Percentiles rank a stretch among this genome's conserved stretches.
Conservation (phyloP, 2,888 invertebrate species). For the Metellina segmentata region DNA sequence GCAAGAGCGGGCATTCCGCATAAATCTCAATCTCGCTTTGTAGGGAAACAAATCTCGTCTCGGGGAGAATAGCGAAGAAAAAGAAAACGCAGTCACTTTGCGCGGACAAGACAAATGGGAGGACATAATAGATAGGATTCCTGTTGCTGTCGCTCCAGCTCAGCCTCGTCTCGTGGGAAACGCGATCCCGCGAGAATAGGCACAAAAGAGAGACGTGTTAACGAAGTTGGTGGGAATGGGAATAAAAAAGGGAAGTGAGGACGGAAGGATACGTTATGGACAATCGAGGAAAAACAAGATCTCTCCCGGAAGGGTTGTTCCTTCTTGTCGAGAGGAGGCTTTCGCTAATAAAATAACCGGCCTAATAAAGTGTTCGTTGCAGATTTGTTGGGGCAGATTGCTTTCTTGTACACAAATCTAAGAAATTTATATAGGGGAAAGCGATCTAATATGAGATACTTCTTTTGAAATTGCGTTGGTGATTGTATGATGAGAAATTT, state of each 20-base stretch:
- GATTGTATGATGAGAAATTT: too few relatives aligned
- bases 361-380: not conserved
- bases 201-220: conserved; percentile 38
- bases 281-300: not conserved
- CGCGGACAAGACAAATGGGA: conserved; percentile 19
- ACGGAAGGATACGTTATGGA: conserved; percentile 1
- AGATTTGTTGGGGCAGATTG: too few relatives aligned
- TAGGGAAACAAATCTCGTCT: too few relatives aligned
- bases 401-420: too few relatives aligned
- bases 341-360: not conserved
- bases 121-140: conserved; percentile 29
- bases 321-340: too few relatives aligned
- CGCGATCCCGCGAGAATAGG: not conserved
- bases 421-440: too few relatives aligned
- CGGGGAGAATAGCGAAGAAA: not conserved
- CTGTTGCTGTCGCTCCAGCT: conserved; percentile 35
- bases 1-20: too few relatives aligned
- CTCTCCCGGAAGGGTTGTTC: not conserved
- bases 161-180: not conserved
- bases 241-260: not conserved
- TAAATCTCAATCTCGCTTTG: too few relatives aligned
- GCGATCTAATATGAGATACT: too few relatives aligned
- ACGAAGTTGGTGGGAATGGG: conserved; percentile 3
- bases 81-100: not conserved
- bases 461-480: too few relatives aligned